phyloP scores from a whole-genome alignment of 1,140 invertebrate genomes.

The Stenopsyche tienmushanensis region DNA sequence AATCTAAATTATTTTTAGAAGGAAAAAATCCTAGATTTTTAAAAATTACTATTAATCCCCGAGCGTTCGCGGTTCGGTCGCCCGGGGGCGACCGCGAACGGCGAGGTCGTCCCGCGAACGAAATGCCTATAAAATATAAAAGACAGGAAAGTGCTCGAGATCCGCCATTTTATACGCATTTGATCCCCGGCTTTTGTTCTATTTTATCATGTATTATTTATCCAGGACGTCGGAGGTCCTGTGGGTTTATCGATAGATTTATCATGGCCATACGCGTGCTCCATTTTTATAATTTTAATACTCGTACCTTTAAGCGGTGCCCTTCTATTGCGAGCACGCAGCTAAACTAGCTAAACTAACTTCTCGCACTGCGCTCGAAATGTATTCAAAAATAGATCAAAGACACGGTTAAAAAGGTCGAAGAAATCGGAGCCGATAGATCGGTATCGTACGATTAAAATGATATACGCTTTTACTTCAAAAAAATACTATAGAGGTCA shows the following conservation, averaged over 20 bases:
- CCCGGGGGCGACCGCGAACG: background rate
- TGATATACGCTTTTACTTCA: constrained; percentile 3
- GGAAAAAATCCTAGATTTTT: constrained; percentile 33
- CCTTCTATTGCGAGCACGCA: constrained; percentile 15
- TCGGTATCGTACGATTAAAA: background rate
- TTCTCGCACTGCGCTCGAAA: constrained; percentile 23
- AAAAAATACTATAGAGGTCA: background rate
- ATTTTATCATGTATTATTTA: constrained; percentile 31
- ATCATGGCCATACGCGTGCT: background rate
- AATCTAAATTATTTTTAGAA: constrained; percentile 32
- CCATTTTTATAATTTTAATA: constrained; percentile 1
- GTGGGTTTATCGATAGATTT: constrained; percentile 8
- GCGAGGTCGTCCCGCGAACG: background rate
- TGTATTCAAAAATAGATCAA: constrained; percentile 2
- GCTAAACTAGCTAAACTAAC: constrained; percentile 36
- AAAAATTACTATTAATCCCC: background rate
- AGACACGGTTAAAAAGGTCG: constrained; percentile 5
- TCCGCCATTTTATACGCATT: constrained; percentile 10
- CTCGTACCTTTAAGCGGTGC: constrained; percentile 18
- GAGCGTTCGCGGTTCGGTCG: background rate
- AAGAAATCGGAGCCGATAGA: no score
- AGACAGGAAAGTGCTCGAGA: no score
- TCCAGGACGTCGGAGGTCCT: constrained; percentile 8
- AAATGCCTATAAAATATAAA: background rate
- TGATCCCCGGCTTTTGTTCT: constrained; percentile 16